These are phyloP conservation scores for Alethe castanea DNA, from an alignment of 2,113 vertebrate species.

Conservation along the genomic window DNA sequence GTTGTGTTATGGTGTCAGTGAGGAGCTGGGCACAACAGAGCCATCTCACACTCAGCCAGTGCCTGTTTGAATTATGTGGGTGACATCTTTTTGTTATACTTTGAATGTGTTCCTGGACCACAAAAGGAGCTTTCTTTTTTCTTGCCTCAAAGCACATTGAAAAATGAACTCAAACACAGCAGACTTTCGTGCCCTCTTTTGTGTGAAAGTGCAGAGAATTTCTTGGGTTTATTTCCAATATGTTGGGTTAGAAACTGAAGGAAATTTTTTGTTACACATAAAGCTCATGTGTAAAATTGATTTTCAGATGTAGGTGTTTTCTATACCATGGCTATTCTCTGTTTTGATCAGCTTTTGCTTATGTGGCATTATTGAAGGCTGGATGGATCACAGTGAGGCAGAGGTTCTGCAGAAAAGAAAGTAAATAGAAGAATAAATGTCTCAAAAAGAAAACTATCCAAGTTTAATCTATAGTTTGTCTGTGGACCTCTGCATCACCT, in stretches of 20 bases:
- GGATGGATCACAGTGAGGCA: neutral
- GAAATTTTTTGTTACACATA: neutral
- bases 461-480: neutral
- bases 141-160: neutral
- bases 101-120: neutral
- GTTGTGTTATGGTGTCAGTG: neutral
- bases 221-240: neutral
- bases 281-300: neutral
- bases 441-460: neutral
- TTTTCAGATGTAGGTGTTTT: neutral
- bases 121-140: neutral
- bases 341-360: neutral
- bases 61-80: neutral
- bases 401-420: neutral
- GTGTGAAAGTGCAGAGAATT: neutral
- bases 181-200: neutral
- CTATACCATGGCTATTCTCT: neutral
- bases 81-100: neutral
- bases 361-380: neutral
- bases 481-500: neutral
- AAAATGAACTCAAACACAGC: neutral
- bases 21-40: neutral
- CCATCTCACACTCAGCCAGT: neutral
- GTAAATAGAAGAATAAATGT: neutral
- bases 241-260: neutral